These are phyloP conservation scores for Betta splendens DNA, from an alignment of 2,797 vertebrate genomes.

Conservation along the genomic window DNA sequence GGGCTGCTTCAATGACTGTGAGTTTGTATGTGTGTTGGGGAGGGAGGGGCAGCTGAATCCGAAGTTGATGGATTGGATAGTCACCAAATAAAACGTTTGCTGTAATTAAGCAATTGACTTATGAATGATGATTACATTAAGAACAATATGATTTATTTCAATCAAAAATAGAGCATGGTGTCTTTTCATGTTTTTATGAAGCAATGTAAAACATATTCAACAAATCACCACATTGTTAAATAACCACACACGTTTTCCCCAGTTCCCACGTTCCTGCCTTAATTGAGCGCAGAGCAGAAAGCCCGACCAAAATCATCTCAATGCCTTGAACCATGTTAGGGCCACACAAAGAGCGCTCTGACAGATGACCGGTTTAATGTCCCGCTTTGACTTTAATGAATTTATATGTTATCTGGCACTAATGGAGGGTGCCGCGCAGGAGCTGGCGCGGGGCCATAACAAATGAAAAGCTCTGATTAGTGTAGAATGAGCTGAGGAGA, in stretches of 20 bases:
- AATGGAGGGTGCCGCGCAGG: conserved; percentile 75
- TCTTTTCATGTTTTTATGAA: background rate
- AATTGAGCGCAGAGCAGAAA: conserved; percentile 43
- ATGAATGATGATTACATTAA: too few species aligned
- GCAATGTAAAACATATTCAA: fast-evolving
- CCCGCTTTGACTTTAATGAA: conserved; percentile 87
- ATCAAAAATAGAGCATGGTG: background rate
- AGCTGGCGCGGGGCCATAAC: conserved; percentile 76
- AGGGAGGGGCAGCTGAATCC: conserved; percentile 43
- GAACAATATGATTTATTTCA: background rate
- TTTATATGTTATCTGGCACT: conserved; percentile 82
- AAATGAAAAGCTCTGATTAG: conserved; percentile 86
- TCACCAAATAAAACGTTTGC: conserved; percentile 44
- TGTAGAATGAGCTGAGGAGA: conserved; percentile 83
- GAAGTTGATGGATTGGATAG: conserved; percentile 68
- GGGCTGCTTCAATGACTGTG: conserved; percentile 74
- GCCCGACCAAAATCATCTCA: conserved; percentile 72
- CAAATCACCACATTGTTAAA: background rate
- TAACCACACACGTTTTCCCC: background rate
- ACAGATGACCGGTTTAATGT: conserved; percentile 84
- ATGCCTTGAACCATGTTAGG: conserved; percentile 84
- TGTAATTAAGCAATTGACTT: conserved; percentile 15
- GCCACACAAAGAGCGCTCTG: conserved; percentile 80
- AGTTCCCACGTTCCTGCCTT: conserved; percentile 66
- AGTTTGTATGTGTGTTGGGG: conserved; percentile 55